Evolutionary conservation across 1,140 invertebrate genomes (phyloP).

Genomic region (Wasmannia auropunctata): DNA sequence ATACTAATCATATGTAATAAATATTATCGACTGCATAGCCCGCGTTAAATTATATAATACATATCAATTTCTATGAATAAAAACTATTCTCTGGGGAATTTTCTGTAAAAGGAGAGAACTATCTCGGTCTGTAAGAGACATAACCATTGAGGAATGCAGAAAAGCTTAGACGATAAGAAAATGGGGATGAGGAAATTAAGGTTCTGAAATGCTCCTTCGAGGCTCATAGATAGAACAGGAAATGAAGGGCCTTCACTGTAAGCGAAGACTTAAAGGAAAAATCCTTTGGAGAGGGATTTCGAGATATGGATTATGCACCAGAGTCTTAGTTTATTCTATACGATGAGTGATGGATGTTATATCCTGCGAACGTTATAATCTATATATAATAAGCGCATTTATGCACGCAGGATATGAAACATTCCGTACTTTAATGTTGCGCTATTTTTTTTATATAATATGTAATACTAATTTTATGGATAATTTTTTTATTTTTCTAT

Average conservation of each 20-base stretch:
- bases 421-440: background rate
- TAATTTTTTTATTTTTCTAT: background rate
- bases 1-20: background rate
- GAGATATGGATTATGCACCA: slow-evolving; percentile 10
- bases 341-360: slow-evolving; percentile 4
- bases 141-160: slow-evolving; percentile 20
- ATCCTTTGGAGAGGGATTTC: slow-evolving; percentile 1
- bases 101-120: background rate
- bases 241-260: slow-evolving; percentile 24
- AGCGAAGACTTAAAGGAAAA: slow-evolving; percentile 32
- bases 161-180: slow-evolving; percentile 47
- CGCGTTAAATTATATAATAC: background rate
- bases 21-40: background rate
- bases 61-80: background rate
- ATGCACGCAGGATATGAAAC: background rate
- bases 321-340: slow-evolving; percentile 11
- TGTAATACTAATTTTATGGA: background rate
- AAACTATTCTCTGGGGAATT: background rate
- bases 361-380: background rate
- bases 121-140: background rate
- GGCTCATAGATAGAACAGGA: slow-evolving; percentile 42
- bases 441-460: background rate
- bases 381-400: background rate
- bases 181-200: slow-evolving; percentile 46
- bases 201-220: slow-evolving; percentile 28